A percentile compares a stretch with the other conserved stretches of the same genome.
These are phyloP conservation scores for Cataglyphis hispanica DNA, from an alignment of 1,140 invertebrate species.

Conservation along the genomic window DNA sequence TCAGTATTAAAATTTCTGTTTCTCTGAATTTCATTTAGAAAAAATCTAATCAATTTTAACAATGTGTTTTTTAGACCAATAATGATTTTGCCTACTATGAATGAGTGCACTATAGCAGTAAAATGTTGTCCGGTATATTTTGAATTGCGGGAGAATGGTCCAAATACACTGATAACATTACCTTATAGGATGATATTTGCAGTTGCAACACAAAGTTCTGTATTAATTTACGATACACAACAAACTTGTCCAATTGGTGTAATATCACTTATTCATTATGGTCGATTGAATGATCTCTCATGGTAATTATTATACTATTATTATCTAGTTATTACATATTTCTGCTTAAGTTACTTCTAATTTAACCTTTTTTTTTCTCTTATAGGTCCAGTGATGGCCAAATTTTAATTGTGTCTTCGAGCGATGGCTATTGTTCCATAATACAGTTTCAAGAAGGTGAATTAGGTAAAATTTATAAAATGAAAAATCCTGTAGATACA, in stretches of 20 bases:
- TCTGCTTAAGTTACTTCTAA: conserved; percentile 14
- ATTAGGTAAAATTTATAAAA: conserved; percentile 91
- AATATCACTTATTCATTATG: conserved; percentile 97
- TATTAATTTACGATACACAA: conserved; percentile 97
- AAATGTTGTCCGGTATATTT: conserved; percentile 94
- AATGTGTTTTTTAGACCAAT: conserved; percentile 89
- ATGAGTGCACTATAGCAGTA: conserved; percentile 93
- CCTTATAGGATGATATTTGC: conserved; percentile 96
- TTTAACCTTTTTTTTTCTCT: conserved; percentile 42
- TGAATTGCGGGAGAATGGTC: conserved; percentile 88
- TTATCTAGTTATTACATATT: neutral
- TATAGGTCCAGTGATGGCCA: conserved; percentile 93
- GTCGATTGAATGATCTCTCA: conserved; percentile 95
- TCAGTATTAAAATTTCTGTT: conserved; percentile 84
- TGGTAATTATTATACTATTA: conserved; percentile 88
- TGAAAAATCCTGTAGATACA: conserved; percentile 12
- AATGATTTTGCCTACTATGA: conserved; percentile 92
- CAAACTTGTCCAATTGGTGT: conserved; percentile 94
- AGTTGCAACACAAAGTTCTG: conserved; percentile 94
- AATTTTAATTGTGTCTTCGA: conserved; percentile 95
- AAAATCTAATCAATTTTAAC: neutral
- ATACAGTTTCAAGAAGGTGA: conserved; percentile 94
- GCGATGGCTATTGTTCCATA: conserved; percentile 98
- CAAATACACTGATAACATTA: conserved; percentile 87
- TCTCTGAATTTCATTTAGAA: neutral